Evolutionary conservation across 2,797 vertebrate genomes (phyloP), one percentile per base, ranked within the genome.

Genomic region (Clarias fuscus): DNA sequence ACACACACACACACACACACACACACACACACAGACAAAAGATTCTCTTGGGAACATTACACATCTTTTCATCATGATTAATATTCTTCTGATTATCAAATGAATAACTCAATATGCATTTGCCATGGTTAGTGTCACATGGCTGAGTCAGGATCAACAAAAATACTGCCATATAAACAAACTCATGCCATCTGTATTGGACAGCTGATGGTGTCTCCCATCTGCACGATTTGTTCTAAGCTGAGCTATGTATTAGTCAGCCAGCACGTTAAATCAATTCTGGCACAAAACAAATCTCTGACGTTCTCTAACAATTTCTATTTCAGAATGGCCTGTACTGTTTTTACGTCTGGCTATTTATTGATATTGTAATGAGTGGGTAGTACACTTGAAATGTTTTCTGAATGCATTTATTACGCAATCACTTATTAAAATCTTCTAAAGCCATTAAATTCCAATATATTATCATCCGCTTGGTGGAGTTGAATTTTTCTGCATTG

Each of bases 181-280:
- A 84, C 53, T 58, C 68, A 67, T 56, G 56, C 59, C n/a, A 68
- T 81, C 86, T 82, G 70, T 68, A 84, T 20, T 58, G 33, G 30
- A 71, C 80, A 72, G 80, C 70, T 76, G 61, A 85, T 61, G 33
- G 78, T 48, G 61, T 68, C 62, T 82, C 18, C 58, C 82, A 81
- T 85, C 70, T 87, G 83, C 68, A 67, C 4, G 3, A 67, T 68
- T 75, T 80, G 58, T 48, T 68, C 37, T 53, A 64, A 84, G 75
- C 75, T 82, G 70, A 62, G 56, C 27, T 65, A 56, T 72, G 70
- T 22, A 62, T 48, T 59, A 75, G 17, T 81, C 70, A 82, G 58
- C 24, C 77, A 87, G 43, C 67, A 82, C 17, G 73, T 79, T 37
- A 75, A 73, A 87, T 56, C 70, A 56, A 81, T 80, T 53, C 40